Evolutionary conservation across 2,797 vertebrate species (phyloP).

Genomic region (Liasis olivaceus): DNA sequence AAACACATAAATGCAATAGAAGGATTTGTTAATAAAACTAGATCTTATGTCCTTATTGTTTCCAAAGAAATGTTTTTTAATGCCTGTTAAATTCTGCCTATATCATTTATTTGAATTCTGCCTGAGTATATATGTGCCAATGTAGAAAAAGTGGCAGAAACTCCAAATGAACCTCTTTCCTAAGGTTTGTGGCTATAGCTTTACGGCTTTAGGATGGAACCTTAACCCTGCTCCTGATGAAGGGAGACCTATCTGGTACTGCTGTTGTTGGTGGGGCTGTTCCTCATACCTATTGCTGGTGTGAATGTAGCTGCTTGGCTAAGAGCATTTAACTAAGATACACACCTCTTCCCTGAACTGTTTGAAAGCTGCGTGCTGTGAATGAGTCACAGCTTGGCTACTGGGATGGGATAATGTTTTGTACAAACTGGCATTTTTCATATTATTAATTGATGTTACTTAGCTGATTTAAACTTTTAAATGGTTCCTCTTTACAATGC

Average conservation of each 20-base stretch:
- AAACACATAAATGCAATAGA: neutral
- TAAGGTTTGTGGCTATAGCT: neutral
- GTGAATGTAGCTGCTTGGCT: neutral
- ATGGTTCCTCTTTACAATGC: neutral
- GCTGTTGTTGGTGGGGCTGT: neutral
- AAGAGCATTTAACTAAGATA: neutral
- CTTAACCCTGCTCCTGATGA: neutral
- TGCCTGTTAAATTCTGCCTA: neutral
- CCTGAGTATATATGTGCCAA: neutral
- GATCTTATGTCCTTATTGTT: neutral
- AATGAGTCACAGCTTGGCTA: neutral
- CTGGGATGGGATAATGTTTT: neutral
- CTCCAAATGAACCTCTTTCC: neutral
- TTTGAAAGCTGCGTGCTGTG: neutral
- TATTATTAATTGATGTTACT: neutral
- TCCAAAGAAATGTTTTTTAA: neutral
- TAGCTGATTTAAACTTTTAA: neutral
- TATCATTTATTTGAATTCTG: slow-evolving; percentile 2
- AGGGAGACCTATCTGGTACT: neutral
- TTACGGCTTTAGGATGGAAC: too few relatives aligned
- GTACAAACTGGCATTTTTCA: neutral
- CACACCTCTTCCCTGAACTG: neutral
- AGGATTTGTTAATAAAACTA: neutral
- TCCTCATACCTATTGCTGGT: neutral
- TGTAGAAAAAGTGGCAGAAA: neutral